phyloP scores from a whole-genome alignment of 2,113 vertebrate genomes.

The Pogonocichla stellata region DNA sequence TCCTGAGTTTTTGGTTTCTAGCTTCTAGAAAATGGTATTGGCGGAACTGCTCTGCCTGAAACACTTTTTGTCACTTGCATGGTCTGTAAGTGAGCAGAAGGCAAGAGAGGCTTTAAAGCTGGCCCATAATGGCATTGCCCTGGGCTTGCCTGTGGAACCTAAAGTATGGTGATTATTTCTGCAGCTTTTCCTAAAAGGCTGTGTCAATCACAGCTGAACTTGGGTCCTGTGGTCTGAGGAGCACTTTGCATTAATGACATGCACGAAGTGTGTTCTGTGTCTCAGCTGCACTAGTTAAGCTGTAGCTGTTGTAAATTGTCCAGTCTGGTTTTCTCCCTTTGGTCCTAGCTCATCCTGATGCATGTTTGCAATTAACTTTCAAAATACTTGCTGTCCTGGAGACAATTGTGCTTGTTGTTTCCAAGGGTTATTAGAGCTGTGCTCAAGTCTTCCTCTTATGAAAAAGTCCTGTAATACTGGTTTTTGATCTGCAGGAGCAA shows the following conservation, averaged over 20 bases:
- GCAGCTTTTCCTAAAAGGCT: not conserved
- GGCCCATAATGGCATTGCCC: not conserved
- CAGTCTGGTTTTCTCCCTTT: not conserved
- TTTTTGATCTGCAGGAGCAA: conserved; percentile 83
- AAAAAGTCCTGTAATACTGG: not conserved
- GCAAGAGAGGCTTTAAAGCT: not conserved
- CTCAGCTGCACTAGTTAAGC: not conserved
- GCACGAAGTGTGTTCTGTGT: not conserved
- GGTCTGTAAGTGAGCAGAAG: not conserved
- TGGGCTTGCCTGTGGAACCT: not conserved
- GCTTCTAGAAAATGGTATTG: not conserved
- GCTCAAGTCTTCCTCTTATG: not conserved
- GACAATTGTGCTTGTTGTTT: not conserved
- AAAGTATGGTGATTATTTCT: not conserved
- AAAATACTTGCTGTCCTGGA: not conserved
- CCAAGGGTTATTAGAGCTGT: not conserved
- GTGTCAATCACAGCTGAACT: not conserved
- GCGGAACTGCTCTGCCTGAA: not conserved
- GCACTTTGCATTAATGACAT: not conserved
- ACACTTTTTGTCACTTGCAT: not conserved
- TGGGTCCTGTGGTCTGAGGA: not conserved
- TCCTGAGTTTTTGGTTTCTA: not conserved
- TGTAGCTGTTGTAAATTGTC: not conserved
- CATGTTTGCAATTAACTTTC: not conserved
- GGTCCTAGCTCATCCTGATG: not conserved